Conservation (phyloP, 2,888 invertebrate species). For the Drosophila anceps region DNA sequence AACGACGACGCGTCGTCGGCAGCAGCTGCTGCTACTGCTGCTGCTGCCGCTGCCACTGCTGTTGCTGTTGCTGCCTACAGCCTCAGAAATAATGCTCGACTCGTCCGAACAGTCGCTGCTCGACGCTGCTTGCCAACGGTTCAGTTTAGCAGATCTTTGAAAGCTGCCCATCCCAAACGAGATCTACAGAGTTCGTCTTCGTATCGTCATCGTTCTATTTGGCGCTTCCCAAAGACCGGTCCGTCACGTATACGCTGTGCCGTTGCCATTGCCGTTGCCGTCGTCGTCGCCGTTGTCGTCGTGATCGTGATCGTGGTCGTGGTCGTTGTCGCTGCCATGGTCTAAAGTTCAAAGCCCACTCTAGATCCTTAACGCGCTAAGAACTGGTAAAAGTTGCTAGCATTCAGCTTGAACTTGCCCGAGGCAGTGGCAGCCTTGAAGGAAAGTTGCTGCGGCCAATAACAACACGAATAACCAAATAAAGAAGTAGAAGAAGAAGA, state of each 20-base stretch:
- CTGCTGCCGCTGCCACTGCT: neutral
- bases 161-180: slow-evolving; percentile 5
- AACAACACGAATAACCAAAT: neutral
- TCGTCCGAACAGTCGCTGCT: slow-evolving; percentile 47
- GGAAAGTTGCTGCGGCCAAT: slow-evolving; percentile 16
- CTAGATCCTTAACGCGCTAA: slow-evolving; percentile 33
- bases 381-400: slow-evolving; percentile 26
- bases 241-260: slow-evolving; percentile 43
- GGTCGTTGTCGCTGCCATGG: slow-evolving; percentile 12
- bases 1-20: neutral
- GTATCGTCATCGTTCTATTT: slow-evolving; percentile 19
- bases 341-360: slow-evolving; percentile 41
- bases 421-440: slow-evolving; percentile 28
- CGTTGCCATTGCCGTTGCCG: neutral
- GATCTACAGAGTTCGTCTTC: slow-evolving; percentile 15
- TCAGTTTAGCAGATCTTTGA: slow-evolving; percentile 26
- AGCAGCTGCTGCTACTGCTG: no score
- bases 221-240: slow-evolving; percentile 44
- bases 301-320: neutral
- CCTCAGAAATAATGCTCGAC: slow-evolving; percentile 17
- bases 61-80: slow-evolving; percentile 9
- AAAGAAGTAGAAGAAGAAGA: neutral
- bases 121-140: slow-evolving; percentile 48
- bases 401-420: slow-evolving; percentile 22
- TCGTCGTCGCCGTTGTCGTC: neutral